Evolutionary conservation across 2,113 vertebrate genomes (phyloP), one percentile per base, ranked within the genome.

Genomic region (Phrynosoma blainvillii): DNA sequence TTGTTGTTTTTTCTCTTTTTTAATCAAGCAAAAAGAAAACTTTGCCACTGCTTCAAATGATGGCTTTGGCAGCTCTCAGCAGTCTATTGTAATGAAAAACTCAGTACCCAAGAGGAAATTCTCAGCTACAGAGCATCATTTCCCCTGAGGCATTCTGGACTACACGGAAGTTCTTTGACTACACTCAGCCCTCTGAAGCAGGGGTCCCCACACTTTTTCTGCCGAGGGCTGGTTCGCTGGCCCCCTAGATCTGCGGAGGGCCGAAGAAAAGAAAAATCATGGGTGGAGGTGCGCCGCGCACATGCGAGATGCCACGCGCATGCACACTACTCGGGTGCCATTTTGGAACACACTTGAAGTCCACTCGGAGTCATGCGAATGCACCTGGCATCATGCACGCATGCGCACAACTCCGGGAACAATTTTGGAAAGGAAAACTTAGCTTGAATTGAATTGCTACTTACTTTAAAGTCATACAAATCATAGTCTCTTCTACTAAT

Each of bases 401-500:
- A 2, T 36, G 36, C 36, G 36, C 36, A 36, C 36, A 36, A 36
- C 36, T 36, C 36, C 36, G 2, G 36, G 36, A 1, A 2, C 36
- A 1, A 36, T 36, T 36, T 36, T 36, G 36, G 36, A 36, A 36
- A 1, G 2, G 1, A 36, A 36, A 36, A 36, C 36, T 36, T 40
- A 74, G 36, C 10, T 81, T 74, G 6, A 27, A 13, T 62, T 8
- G 16, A 54, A 75, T 42, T 73, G 23, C 68, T 40, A 12, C 52
- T 13, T 81, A 74, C 59, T 82, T 56, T 30, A 76, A 76, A 56
- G 30, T 76, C 79, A 82, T 8, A 75, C 6, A 73, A 88, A 93
- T 89, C 84, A 40, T 62, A 84, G 87, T 14, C 82, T 82, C 87
- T 54, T 82, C 11, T 1, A 0, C 20, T 0, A 25, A 32, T 9